Base-by-base conservation (phyloP, 2,888 invertebrate species). In the Catocala nupta region DNA sequence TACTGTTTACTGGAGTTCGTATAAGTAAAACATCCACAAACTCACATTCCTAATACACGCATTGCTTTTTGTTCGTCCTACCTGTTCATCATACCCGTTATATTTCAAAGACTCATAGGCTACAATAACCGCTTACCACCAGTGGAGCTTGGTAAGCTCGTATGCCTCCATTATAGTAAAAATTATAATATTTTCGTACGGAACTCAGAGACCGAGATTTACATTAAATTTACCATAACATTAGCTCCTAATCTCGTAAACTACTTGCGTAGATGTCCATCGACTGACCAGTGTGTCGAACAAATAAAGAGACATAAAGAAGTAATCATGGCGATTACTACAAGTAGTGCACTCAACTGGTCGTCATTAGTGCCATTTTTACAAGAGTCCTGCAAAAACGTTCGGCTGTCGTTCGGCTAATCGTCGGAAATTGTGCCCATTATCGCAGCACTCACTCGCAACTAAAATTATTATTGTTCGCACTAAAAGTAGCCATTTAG, bases 381-480 rank as follows among this genome's bases (percentile, higher is more conserved):
- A 87, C 79, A 86, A 89, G 87, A 88, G 89, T 90, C 89, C 89
- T 83, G 89, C 83, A 86, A 87, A 89, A 92, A 87, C 78, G 77
- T 71, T 83, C 85, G 85, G 76, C 85, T 84, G 81, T 77, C 84
- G 84, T 80, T 84, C 87, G 84, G 79, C 89, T 93, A 93, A 94
- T 93, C 88, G 93, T 90, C 91, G 93, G 93, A 93, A 93, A 94
- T 93, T 90, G 93, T 88, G 82, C 86, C 92, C 92, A 93, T 93
- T 92, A 93, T 91, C 87, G 90, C 87, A 84, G 87, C 91, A 90
- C 90, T 92, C 90, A 86, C 82, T 88, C 80, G 73, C 88, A 89
- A 91, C 93, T 93, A 92, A 92, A 93, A 92, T 92, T 88, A 92
- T 93, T 90, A 93, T 94, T 93, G 94, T 93, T 92, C 93, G 86